Percentiles rank a stretch among this genome's conserved stretches.
phyloP scores from a whole-genome alignment of 2,797 vertebrate species.

The Argentina silus region DNA sequence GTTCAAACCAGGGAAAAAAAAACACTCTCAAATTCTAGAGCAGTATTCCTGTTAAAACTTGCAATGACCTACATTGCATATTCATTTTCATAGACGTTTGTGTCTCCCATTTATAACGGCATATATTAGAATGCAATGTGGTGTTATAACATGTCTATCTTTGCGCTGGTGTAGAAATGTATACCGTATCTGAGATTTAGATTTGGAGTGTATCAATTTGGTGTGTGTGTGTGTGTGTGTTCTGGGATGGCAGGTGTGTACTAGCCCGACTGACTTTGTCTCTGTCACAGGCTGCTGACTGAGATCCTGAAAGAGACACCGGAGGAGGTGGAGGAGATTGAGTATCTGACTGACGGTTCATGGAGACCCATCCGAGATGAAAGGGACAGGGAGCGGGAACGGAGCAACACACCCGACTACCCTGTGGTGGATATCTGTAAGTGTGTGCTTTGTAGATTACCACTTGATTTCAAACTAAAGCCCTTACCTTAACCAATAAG shows the following conservation, averaged over 20 bases:
- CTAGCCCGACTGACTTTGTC: constrained; percentile 25
- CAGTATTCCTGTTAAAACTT: constrained; percentile 26
- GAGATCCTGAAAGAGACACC: constrained; percentile 93
- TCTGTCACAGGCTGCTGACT: constrained; percentile 79
- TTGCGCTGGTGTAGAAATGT: too few relatives aligned
- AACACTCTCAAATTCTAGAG: constrained; percentile 1
- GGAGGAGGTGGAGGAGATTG: constrained; percentile 94
- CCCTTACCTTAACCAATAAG: too few relatives aligned
- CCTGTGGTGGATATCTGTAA: constrained; percentile 91
- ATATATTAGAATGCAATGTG: too few relatives aligned
- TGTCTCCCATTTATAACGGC: too few relatives aligned
- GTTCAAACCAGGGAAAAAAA: constrained; percentile 4
- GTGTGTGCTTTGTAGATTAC: constrained; percentile 35
- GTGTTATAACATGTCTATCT: too few relatives aligned
- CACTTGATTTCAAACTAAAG: too few relatives aligned
- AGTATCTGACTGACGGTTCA: constrained; percentile 95
- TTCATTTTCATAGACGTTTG: too few relatives aligned
- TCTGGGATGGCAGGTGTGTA: background rate
- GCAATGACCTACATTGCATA: background rate
- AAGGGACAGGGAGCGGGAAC: constrained; percentile 85
- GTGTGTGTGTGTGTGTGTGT: background rate
- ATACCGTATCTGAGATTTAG: too few relatives aligned
- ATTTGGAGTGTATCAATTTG: background rate
- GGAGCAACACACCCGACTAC: constrained; percentile 91
- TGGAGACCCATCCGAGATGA: constrained; percentile 95